Percentiles rank a stretch among this genome's conserved stretches.
These are phyloP conservation scores for Melanargia galathea DNA, from an alignment of 2,888 invertebrate genomes.

Conservation along the genomic window DNA sequence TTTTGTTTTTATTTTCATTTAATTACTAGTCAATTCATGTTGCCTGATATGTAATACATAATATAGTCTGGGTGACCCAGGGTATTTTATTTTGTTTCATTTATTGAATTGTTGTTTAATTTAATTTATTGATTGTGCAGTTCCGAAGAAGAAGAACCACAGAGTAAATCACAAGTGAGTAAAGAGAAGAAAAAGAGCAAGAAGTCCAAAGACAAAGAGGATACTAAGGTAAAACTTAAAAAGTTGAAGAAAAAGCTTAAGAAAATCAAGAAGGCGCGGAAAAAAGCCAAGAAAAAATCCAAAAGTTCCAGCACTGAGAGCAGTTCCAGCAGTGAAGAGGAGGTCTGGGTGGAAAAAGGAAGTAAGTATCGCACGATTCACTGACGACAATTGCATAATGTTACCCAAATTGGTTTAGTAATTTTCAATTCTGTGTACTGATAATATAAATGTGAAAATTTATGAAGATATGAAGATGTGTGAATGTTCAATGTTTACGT, in stretches of 20 bases:
- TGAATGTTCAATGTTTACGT: too few species aligned
- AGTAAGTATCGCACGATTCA: slow-evolving; percentile 54
- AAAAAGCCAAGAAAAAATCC: slow-evolving; percentile 76
- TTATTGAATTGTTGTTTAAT: not conserved
- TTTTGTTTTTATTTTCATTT: too few species aligned
- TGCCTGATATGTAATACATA: too few species aligned
- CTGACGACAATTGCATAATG: too few species aligned
- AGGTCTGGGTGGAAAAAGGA: slow-evolving; percentile 87
- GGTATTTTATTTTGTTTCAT: too few species aligned
- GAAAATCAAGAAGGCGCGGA: slow-evolving; percentile 79
- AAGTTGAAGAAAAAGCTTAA: slow-evolving; percentile 78
- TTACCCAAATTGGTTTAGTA: too few species aligned
- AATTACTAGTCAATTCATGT: too few species aligned
- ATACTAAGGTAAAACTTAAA: slow-evolving; percentile 82
- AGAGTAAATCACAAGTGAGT: slow-evolving; percentile 56
- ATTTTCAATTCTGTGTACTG: too few species aligned
- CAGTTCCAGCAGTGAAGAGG: slow-evolving; percentile 69
- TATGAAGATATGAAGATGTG: too few species aligned
- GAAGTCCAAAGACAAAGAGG: slow-evolving; percentile 69
- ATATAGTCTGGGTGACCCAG: too few species aligned
- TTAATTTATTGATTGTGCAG: slow-evolving; percentile 47
- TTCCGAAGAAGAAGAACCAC: slow-evolving; percentile 72
- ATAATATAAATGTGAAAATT: too few species aligned
- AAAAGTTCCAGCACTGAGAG: slow-evolving; percentile 67
- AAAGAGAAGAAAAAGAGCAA: slow-evolving; percentile 76